phyloP scores from a whole-genome alignment of 2,888 invertebrate genomes.

The Watsonalla cultraria region DNA sequence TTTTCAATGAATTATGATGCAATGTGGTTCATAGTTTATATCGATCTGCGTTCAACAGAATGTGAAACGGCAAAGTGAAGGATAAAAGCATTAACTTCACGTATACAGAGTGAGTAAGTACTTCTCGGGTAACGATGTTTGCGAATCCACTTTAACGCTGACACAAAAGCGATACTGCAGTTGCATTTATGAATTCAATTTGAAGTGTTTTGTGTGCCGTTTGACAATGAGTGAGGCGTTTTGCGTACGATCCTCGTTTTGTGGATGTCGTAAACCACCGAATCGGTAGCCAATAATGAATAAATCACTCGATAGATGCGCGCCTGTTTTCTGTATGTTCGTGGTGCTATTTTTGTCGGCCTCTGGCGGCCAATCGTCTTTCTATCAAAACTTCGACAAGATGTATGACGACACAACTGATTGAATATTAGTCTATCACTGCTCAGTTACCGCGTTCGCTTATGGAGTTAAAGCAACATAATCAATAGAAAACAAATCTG shows the following conservation, averaged over 20 bases:
- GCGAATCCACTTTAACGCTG: conserved; percentile 28
- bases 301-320: conserved; percentile 67
- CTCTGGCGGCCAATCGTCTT: conserved; percentile 41
- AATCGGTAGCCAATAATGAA: conserved; percentile 61
- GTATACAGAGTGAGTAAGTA: conserved; percentile 22
- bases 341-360: conserved; percentile 64
- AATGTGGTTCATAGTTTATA: neutral
- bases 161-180: conserved; percentile 26
- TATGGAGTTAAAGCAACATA: conserved; percentile 15
- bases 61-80: conserved; percentile 16
- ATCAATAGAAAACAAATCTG: conserved; percentile 14
- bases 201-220: conserved; percentile 22
- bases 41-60: conserved; percentile 20
- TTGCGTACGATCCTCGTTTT: conserved; percentile 30
- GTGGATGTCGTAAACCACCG: conserved; percentile 56
- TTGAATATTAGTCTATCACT: conserved; percentile 3
- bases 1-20: neutral
- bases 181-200: conserved; percentile 23
- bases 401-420: conserved; percentile 29
- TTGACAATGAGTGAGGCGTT: conserved; percentile 38
- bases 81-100: conserved; percentile 30
- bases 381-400: conserved; percentile 53
- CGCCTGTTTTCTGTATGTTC: conserved; percentile 74
- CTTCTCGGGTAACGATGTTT: conserved; percentile 42
- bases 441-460: conserved; percentile 10